Evolutionary conservation across 2,888 invertebrate genomes (phyloP).

Genomic region (Odontocolon sp.): DNA sequence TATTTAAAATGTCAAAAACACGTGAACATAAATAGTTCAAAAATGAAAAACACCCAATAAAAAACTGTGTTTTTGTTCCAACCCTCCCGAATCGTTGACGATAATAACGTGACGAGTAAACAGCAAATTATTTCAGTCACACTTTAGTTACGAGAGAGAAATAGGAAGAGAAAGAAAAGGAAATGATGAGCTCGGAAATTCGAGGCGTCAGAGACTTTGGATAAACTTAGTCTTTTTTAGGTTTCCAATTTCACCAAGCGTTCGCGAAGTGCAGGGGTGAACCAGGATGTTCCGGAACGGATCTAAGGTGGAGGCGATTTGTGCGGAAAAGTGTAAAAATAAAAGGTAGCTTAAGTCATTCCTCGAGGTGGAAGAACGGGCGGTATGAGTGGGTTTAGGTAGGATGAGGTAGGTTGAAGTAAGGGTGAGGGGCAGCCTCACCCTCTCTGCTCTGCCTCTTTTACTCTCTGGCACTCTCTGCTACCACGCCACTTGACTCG

Average conservation of each 20-base stretch:
- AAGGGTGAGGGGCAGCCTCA: not conserved
- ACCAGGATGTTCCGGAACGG: not conserved
- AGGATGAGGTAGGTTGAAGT: not conserved
- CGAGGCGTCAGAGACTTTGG: conserved; percentile 6
- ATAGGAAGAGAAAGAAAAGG: not conserved
- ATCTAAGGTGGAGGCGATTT: conserved; percentile 34
- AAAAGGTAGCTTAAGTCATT: conserved; percentile 50
- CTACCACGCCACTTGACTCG: conserved; percentile 71
- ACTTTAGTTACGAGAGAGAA: not conserved
- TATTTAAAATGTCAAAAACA: too few species aligned
- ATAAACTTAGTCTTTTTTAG: conserved; percentile 33
- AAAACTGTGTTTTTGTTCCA: too few species aligned
- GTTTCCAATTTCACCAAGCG: conserved; percentile 34
- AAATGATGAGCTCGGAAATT: not conserved
- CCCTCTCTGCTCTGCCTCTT: not conserved
- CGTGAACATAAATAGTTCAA: too few species aligned
- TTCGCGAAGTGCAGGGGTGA: conserved; percentile 20
- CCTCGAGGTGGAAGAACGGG: conserved; percentile 8
- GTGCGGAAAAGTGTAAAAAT: conserved; percentile 48
- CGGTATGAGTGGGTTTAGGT: too few species aligned
- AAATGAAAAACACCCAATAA: not conserved
- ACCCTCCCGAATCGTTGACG: too few species aligned
- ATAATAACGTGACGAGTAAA: not conserved
- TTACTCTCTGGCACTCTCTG: conserved; percentile 58
- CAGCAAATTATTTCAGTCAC: not conserved